phyloP scores from a whole-genome alignment of 2,888 invertebrate species.

The Lasioglossum lativentre region DNA sequence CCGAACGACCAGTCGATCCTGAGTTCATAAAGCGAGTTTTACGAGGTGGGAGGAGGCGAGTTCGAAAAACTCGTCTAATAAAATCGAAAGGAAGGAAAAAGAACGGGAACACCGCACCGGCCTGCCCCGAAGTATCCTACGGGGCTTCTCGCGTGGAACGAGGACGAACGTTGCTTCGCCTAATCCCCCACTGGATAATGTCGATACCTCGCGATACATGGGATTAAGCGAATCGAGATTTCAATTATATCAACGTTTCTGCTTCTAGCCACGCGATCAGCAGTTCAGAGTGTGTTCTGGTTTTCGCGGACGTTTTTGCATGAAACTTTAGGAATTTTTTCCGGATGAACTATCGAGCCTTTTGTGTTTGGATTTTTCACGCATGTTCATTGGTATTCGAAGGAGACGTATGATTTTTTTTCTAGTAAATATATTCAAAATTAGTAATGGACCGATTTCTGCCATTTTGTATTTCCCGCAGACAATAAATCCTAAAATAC shows the following conservation, averaged over 20 bases:
- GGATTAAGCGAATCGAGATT: neutral
- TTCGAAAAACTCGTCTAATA: constrained; percentile 21
- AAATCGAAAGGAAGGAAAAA: neutral
- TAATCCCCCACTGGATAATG: neutral
- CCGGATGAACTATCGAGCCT: neutral
- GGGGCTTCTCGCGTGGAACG: neutral
- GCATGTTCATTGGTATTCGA: too few species aligned
- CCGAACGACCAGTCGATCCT: constrained; percentile 33
- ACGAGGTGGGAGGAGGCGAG: neutral
- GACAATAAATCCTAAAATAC: neutral
- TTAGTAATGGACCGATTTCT: neutral
- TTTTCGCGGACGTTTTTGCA: neutral
- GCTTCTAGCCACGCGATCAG: neutral
- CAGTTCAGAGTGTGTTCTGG: neutral
- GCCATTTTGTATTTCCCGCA: neutral
- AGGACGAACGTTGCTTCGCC: neutral
- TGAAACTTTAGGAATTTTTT: too few species aligned
- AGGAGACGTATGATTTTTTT: too few species aligned
- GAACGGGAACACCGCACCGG: neutral
- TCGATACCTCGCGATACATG: neutral
- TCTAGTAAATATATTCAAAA: too few species aligned
- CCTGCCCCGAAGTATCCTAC: neutral
- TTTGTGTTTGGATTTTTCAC: neutral
- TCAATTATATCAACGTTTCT: neutral
- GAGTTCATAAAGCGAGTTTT: constrained; percentile 42